Percentiles rank a stretch among this genome's conserved stretches.
These are phyloP conservation scores for Himalopsyche japonica DNA, from an alignment of 2,888 invertebrate species.

Conservation along the genomic window DNA sequence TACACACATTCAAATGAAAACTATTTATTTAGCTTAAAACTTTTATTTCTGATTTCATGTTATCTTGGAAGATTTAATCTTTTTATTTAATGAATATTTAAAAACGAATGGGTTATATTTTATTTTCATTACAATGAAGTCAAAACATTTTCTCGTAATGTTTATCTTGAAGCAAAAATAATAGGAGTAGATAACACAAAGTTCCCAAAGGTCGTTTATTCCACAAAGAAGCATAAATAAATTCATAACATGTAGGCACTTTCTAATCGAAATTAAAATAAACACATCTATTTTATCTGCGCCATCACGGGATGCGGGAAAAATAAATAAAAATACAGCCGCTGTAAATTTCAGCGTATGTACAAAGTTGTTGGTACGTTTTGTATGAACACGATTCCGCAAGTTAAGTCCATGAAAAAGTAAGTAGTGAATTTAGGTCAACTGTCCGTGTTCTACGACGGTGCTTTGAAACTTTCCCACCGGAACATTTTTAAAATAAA, in stretches of 20 bases:
- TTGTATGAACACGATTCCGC: background rate
- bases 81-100: no score
- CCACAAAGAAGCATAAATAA: background rate
- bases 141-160: no score
- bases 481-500: conserved; percentile 1
- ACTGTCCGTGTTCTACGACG: background rate
- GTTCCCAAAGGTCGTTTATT: background rate
- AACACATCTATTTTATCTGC: background rate
- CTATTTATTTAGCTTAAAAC: no score
- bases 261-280: background rate
- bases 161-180: no score
- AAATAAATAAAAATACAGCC: background rate
- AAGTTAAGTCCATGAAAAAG: background rate
- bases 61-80: no score
- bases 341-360: background rate
- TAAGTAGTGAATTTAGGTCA: conserved; percentile 5
- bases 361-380: background rate
- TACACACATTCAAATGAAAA: no score
- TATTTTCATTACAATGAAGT: no score
- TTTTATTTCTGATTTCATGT: no score
- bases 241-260: background rate
- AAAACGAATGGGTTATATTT: no score
- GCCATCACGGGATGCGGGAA: background rate
- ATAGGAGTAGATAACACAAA: no score
- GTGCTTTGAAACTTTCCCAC: background rate